phyloP scores from a whole-genome alignment of 2,113 vertebrate genomes.

The Brienomyrus brachyistius region DNA sequence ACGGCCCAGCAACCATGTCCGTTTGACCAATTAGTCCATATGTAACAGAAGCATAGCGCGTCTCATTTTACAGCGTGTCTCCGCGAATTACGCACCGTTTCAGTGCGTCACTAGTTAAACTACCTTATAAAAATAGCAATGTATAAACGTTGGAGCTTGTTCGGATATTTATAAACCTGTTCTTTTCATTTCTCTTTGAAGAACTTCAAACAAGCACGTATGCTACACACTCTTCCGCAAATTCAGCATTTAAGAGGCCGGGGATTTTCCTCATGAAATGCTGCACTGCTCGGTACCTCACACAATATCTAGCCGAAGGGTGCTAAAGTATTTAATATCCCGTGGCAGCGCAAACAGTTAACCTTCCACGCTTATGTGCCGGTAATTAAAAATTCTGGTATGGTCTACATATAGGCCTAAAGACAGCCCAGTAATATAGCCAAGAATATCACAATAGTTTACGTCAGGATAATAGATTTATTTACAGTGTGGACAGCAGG shows the following conservation, averaged over 20 bases:
- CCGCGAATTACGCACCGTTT: not conserved
- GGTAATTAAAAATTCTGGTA: not conserved
- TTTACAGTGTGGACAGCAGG: not conserved
- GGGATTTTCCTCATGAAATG: not conserved
- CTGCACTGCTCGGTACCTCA: not conserved
- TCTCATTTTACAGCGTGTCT: not conserved
- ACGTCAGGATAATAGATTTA: not conserved
- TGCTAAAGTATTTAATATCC: not conserved
- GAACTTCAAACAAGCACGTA: not conserved
- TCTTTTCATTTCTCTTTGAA: not conserved
- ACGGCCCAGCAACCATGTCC: conserved; percentile 13
- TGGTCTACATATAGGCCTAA: not conserved
- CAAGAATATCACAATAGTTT: not conserved
- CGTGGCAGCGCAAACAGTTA: not conserved
- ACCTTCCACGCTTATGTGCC: not conserved
- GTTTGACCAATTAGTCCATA: conserved; percentile 20
- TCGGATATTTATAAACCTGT: not conserved
- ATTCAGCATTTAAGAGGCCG: not conserved
- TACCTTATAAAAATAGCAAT: not conserved
- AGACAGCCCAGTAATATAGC: not conserved
- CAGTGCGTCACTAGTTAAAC: not conserved
- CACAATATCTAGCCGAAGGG: not conserved
- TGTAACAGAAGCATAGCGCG: not conserved
- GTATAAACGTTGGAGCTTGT: not conserved
- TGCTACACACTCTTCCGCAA: not conserved